Base-by-base conservation (phyloP, 2,888 invertebrate genomes). In the Salpingus planirostris region DNA sequence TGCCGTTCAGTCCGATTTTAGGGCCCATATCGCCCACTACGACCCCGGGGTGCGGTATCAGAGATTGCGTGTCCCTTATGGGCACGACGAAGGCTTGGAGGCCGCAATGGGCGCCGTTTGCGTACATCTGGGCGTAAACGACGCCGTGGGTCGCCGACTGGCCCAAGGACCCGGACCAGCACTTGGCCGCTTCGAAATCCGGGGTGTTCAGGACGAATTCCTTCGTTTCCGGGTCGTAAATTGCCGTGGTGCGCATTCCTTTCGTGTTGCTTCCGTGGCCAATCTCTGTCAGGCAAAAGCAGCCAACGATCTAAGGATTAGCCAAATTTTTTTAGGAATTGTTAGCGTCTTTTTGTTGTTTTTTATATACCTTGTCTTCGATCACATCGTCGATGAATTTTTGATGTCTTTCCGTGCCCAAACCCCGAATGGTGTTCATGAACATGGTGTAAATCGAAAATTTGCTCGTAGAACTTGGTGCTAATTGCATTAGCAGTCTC, bases 21-120 rank as follows among this genome's bases (percentile, higher is more conserved):
- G 86, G 85, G 1, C 96, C 96, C 67, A 96, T 75, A 59, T 96
- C 95, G 0, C 93, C 93, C 0, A 93, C 83, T 0, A 73, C 75
- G 1, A 96, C 76, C 1, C 92, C 91, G 0, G 87, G 78, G 53
- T 68, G 76, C 0, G 88, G 74, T 31, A 73, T 54, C 52, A 86
- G 60, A 0, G 86, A 87, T 34, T 72, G 66, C 1, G 79, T 74
- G 62, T 88, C 80, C 3, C 92, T 68, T 38, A 96, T 73, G 0
- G 86, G 90, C 8, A 89, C 86, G n/a, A 93, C 67, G 57, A 96
- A 96, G 0, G 81, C 71, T 60, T 92, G 90, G 3, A 96, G 68
- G 0, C 95, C 95, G 48, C 88, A 87, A 58, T 83, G 78, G 29
- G 67, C 67, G 3, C 78, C 78, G 55, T 90, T 86, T 0, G 85